Evolutionary conservation across 2,888 invertebrate species (phyloP).

Genomic region (Eupithecia insigniata): DNA sequence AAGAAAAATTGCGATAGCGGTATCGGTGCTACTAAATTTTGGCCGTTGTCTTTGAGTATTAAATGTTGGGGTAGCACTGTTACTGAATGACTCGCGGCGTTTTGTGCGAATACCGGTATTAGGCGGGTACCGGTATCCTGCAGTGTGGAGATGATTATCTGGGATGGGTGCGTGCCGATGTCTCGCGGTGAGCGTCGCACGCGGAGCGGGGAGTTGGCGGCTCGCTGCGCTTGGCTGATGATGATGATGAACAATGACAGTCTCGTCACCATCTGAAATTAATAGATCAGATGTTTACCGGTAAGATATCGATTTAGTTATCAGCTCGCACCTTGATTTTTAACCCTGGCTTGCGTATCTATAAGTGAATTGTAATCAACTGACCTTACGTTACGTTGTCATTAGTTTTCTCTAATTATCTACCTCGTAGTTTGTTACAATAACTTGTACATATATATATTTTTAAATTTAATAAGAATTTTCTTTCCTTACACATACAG

Average conservation of each 20-base stretch:
- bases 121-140: constrained; percentile 29
- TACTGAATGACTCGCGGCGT: constrained; percentile 20
- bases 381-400: background rate
- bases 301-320: constrained; percentile 2
- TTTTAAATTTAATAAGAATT: too few species aligned
- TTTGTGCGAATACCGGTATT: constrained; percentile 30
- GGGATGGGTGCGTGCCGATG: constrained; percentile 21
- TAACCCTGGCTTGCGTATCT: constrained; percentile 2
- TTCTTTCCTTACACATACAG: background rate
- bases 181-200: constrained; percentile 38
- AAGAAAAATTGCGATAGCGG: constrained; percentile 57
- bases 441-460: too few species aligned
- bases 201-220: constrained; percentile 49
- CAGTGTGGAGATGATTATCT: constrained; percentile 38
- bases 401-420: background rate
- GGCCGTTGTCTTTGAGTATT: constrained; percentile 31
- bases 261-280: constrained; percentile 62
- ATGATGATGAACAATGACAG: constrained; percentile 49
- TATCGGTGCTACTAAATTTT: constrained; percentile 50
- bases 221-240: constrained; percentile 48
- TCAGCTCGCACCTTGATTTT: constrained; percentile 1
- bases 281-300: background rate
- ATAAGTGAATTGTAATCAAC: background rate
- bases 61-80: constrained; percentile 36
- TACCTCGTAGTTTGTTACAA: background rate